phyloP scores from a whole-genome alignment of 1,140 invertebrate genomes.

The Drosophila punjabiensis region DNA sequence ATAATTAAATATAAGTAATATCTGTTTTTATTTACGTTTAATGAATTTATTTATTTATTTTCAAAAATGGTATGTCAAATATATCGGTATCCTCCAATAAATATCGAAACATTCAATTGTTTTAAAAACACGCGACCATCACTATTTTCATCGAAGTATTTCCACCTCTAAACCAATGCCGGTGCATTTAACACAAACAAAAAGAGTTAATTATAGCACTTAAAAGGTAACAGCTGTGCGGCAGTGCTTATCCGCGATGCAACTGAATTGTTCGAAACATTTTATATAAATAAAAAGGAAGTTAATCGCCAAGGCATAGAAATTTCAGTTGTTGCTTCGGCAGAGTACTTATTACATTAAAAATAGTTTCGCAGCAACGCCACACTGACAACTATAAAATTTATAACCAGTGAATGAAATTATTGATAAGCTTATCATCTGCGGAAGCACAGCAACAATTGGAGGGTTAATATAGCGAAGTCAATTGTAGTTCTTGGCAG shows the following conservation, averaged over 20 bases:
- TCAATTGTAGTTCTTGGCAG: slow-evolving; percentile 14
- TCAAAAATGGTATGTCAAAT: background rate
- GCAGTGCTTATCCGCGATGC: background rate
- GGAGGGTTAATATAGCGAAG: slow-evolving; percentile 3
- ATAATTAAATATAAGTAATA: too few relatives aligned
- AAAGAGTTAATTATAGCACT: slow-evolving; percentile 32
- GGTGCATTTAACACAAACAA: slow-evolving; percentile 28
- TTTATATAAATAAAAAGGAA: background rate
- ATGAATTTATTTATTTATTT: too few relatives aligned
- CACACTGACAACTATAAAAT: slow-evolving; percentile 55
- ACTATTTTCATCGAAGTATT: background rate
- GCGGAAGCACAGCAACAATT: slow-evolving; percentile 45
- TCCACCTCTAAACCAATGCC: slow-evolving; percentile 22
- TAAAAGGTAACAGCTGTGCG: slow-evolving; percentile 37
- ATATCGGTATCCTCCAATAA: background rate
- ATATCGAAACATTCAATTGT: background rate
- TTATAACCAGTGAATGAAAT: slow-evolving; percentile 40
- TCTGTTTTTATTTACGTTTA: too few relatives aligned
- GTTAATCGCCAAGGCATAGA: background rate
- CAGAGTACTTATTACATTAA: slow-evolving; percentile 8
- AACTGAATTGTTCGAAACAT: background rate
- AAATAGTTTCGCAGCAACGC: background rate
- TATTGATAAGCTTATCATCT: slow-evolving; percentile 54
- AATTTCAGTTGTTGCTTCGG: background rate
- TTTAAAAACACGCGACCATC: too few relatives aligned